These are phyloP conservation scores for Machimus rusticus DNA, from an alignment of 2,888 invertebrate genomes.

Conservation along the genomic window DNA sequence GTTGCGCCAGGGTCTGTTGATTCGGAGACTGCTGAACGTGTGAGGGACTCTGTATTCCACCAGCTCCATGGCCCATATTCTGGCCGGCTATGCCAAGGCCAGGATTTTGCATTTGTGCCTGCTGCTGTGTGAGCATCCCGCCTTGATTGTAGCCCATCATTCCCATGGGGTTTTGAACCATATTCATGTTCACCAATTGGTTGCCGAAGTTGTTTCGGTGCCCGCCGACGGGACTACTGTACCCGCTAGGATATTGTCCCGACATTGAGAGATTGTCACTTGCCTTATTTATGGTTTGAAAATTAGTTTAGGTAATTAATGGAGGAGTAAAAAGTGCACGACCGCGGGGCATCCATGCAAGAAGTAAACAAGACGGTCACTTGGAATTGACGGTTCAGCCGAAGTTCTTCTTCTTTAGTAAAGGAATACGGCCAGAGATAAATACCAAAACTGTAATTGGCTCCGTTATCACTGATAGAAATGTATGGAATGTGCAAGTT, in stretches of 20 bases:
- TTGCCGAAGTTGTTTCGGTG: conserved; percentile 54
- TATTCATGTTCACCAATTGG: conserved; percentile 53
- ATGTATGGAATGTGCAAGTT: neutral
- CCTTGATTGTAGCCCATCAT: conserved; percentile 52
- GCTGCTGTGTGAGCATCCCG: conserved; percentile 49
- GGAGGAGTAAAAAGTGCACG: neutral
- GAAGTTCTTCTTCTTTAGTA: neutral
- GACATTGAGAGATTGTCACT: conserved; percentile 51
- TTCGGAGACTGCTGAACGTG: conserved; percentile 49
- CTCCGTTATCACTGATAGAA: neutral
- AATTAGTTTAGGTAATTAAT: neutral
- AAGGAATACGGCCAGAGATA: neutral
- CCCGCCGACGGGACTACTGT: conserved; percentile 54
- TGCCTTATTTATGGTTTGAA: neutral
- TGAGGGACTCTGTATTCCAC: conserved; percentile 51
- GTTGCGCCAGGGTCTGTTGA: conserved; percentile 46
- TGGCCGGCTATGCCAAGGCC: conserved; percentile 38
- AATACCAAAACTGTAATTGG: neutral
- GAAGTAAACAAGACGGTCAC: neutral
- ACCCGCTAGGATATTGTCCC: conserved; percentile 55
- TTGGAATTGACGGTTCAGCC: neutral
- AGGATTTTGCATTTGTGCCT: conserved; percentile 49
- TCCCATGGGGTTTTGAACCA: conserved; percentile 51
- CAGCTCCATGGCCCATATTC: conserved; percentile 49
- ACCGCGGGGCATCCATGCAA: neutral